Percentiles rank a stretch among this genome's conserved stretches.
Conservation (phyloP, 53 echinoderm and acorn worm genomes). For the Astropecten irregularis region DNA sequence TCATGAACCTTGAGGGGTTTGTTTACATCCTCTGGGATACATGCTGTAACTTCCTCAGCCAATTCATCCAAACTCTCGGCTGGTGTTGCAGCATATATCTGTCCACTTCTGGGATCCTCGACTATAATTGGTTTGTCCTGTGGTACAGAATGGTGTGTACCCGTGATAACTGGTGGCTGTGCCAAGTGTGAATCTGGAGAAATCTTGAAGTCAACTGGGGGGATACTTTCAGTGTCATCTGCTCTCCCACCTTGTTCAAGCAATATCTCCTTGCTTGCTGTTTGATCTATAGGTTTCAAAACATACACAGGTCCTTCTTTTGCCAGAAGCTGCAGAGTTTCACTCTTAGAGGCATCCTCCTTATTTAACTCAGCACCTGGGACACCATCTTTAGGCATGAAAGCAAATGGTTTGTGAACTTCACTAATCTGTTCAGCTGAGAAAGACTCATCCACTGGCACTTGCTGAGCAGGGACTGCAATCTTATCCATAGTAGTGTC, state of each 20-base stretch:
- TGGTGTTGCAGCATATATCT: slow-evolving; percentile 68
- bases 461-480: background rate
- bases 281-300: too few relatives aligned
- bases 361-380: background rate
- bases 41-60: slow-evolving; percentile 23
- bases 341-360: too few relatives aligned
- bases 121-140: slow-evolving; percentile 57
- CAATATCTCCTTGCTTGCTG: background rate
- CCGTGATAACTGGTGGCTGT: slow-evolving; percentile 41
- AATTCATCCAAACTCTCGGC: slow-evolving; percentile 73
- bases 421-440: background rate
- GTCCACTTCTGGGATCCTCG: slow-evolving; percentile 70
- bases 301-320: too few relatives aligned
- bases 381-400: background rate
- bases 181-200: slow-evolving; percentile 1
- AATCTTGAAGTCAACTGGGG: slow-evolving; percentile 22
- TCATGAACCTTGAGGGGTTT: slow-evolving; percentile 40
- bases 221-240: background rate
- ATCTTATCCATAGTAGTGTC: background rate
- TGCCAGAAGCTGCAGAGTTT: too few relatives aligned
- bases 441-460: background rate
- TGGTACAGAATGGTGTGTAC: slow-evolving; percentile 39
- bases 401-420: background rate
- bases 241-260: background rate
- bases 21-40: slow-evolving; percentile 4